A percentile compares a stretch with the other conserved stretches of the same genome.
Conservation (phyloP, 2,888 invertebrate species). For the Epinotia brunnichana region DNA sequence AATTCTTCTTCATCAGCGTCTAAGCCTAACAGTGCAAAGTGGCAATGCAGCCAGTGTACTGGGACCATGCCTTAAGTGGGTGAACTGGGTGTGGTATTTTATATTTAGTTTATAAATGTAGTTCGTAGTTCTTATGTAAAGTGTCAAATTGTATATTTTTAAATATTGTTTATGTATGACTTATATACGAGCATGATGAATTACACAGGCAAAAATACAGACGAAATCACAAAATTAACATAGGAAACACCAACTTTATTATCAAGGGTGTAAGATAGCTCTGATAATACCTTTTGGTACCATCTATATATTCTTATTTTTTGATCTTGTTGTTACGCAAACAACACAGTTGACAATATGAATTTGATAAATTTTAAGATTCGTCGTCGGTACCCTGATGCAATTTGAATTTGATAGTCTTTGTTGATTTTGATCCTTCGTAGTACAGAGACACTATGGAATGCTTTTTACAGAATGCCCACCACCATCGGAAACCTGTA, state of each 20-base stretch:
- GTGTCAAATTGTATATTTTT: too few relatives aligned
- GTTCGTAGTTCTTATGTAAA: too few relatives aligned
- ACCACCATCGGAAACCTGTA: constrained; percentile 91
- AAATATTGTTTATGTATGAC: too few relatives aligned
- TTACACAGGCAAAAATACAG: not conserved
- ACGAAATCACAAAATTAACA: not conserved
- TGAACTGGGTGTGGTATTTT: too few relatives aligned
- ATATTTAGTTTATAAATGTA: too few relatives aligned
- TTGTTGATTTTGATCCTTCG: constrained; percentile 56
- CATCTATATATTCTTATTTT: not conserved
- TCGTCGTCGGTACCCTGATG: constrained; percentile 61
- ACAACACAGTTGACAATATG: not conserved
- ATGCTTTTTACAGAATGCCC: constrained; percentile 92
- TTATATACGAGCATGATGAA: not conserved
- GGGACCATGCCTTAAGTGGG: too few relatives aligned
- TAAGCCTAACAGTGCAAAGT: too few relatives aligned
- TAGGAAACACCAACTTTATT: not conserved
- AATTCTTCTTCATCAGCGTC: too few relatives aligned
- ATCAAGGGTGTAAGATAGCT: not conserved
- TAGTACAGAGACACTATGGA: constrained; percentile 86
- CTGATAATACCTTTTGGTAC: not conserved
- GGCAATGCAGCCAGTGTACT: too few relatives aligned
- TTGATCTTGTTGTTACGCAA: not conserved
- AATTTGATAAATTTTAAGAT: constrained; percentile 47
- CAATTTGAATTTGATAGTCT: constrained; percentile 57